A percentile compares a stretch with the other conserved stretches of the same genome.
Conservation (phyloP, 1,140 invertebrate genomes). For the Drosophila pruinosa region DNA sequence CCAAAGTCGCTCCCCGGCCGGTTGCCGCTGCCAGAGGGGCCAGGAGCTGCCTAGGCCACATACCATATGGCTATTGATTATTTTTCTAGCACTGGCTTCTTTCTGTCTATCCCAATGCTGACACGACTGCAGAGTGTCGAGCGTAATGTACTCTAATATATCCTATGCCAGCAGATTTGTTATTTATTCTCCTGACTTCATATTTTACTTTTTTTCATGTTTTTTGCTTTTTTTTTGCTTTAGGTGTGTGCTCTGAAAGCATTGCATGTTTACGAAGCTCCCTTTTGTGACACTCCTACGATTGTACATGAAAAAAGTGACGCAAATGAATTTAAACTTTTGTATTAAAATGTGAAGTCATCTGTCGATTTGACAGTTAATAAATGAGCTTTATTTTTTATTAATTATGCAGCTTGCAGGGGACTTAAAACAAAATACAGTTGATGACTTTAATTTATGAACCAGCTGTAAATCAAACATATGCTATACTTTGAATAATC, state of each 20-base stretch:
- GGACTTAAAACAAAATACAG: too few relatives aligned
- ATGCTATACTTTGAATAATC: background rate
- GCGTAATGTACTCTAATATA: conserved; percentile 70
- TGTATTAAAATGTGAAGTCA: background rate
- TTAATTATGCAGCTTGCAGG: background rate
- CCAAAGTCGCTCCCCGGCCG: conserved; percentile 47
- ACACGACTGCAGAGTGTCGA: conserved; percentile 60
- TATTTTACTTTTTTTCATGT: conserved; percentile 7
- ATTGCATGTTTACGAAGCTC: conserved; percentile 46
- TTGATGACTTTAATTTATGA: too few relatives aligned
- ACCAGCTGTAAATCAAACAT: too few relatives aligned
- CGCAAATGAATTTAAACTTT: conserved; percentile 19
- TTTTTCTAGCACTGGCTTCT: conserved; percentile 33
- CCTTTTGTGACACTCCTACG: conserved; percentile 51
- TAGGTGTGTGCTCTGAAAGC: conserved; percentile 21
- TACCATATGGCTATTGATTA: conserved; percentile 72
- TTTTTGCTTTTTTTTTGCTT: conserved; percentile 11
- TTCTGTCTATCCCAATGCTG: conserved; percentile 40
- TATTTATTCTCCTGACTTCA: conserved; percentile 49
- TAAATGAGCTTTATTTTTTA: background rate
- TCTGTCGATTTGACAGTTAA: too few relatives aligned
- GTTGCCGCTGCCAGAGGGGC: conserved; percentile 24
- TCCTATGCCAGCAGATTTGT: conserved; percentile 54
- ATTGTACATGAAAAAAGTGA: conserved; percentile 22
- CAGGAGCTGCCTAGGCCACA: conserved; percentile 52